Evolutionary conservation across 1,140 invertebrate genomes (phyloP).

Genomic region (Babylonia areolata): DNA sequence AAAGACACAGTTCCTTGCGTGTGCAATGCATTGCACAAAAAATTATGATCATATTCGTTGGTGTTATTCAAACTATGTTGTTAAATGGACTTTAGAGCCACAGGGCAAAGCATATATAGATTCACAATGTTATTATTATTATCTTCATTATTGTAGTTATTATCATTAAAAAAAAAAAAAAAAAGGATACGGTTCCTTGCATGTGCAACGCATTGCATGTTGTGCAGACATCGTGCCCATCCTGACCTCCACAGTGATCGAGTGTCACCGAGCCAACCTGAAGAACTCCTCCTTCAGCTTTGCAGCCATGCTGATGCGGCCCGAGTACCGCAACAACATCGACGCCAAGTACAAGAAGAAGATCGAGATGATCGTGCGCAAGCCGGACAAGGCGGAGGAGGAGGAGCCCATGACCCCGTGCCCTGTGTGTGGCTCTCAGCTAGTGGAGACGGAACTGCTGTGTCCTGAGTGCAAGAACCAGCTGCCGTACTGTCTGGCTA

Average conservation of each 20-base stretch:
- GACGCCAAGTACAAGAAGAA: conserved; percentile 95
- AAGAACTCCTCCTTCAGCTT: conserved; percentile 92
- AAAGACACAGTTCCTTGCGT: too few relatives aligned
- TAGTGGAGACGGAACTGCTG: conserved; percentile 86
- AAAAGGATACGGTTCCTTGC: too few relatives aligned
- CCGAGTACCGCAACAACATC: conserved; percentile 90
- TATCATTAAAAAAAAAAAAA: too few relatives aligned
- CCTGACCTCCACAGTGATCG: conserved; percentile 97
- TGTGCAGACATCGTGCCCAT: conserved; percentile 94
- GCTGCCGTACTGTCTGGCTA: conserved; percentile 95
- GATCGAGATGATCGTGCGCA: conserved; percentile 93
- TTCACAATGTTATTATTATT: too few relatives aligned
- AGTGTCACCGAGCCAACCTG: conserved; percentile 94
- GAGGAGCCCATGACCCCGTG: conserved; percentile 82
- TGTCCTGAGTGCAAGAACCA: conserved; percentile 92
- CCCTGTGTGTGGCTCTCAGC: conserved; percentile 87
- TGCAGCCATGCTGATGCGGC: conserved; percentile 93
- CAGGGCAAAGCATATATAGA: too few relatives aligned
- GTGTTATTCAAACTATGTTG: too few relatives aligned
- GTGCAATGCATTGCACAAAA: too few relatives aligned
- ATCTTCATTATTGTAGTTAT: too few relatives aligned
- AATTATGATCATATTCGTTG: too few relatives aligned
- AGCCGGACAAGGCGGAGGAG: conserved; percentile 78
- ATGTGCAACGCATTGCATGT: too few relatives aligned
- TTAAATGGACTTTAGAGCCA: too few relatives aligned